Percentiles rank a stretch among this genome's conserved stretches.
Evolutionary conservation across 2,888 invertebrate genomes (phyloP).

Genomic region (Iphiclides podalirius): DNA sequence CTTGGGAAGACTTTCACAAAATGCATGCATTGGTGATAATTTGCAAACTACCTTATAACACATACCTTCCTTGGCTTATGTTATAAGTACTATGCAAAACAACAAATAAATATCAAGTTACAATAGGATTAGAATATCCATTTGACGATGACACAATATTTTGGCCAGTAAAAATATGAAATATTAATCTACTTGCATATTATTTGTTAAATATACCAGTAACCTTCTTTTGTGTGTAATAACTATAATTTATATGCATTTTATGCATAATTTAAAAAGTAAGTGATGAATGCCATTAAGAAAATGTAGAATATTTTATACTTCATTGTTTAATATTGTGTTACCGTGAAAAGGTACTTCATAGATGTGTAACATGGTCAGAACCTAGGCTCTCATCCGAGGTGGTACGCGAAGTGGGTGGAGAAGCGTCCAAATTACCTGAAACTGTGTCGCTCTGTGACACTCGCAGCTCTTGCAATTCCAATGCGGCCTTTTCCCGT

Average conservation of each 20-base stretch:
- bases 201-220: too few relatives aligned
- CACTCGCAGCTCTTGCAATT: constrained; percentile 72
- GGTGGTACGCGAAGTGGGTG: constrained; percentile 74
- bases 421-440: constrained; percentile 76
- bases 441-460: constrained; percentile 81
- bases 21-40: constrained; percentile 9
- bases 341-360: constrained; percentile 25
- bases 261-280: too few relatives aligned
- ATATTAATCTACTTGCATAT: too few relatives aligned
- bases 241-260: background rate
- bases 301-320: too few relatives aligned
- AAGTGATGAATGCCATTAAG: too few relatives aligned
- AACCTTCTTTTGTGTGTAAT: background rate
- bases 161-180: background rate
- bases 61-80: background rate
- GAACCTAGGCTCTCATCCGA: constrained; percentile 64
- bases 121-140: background rate
- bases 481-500: constrained; percentile 79
- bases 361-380: constrained; percentile 66
- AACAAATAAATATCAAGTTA: background rate
- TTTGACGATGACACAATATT: background rate
- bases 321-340: too few relatives aligned
- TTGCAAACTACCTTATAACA: background rate
- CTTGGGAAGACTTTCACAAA: background rate
- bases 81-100: background rate